These are phyloP conservation scores for Psittacula cyanocephala DNA, from an alignment of 2,113 vertebrate genomes.

Conservation along the genomic window DNA sequence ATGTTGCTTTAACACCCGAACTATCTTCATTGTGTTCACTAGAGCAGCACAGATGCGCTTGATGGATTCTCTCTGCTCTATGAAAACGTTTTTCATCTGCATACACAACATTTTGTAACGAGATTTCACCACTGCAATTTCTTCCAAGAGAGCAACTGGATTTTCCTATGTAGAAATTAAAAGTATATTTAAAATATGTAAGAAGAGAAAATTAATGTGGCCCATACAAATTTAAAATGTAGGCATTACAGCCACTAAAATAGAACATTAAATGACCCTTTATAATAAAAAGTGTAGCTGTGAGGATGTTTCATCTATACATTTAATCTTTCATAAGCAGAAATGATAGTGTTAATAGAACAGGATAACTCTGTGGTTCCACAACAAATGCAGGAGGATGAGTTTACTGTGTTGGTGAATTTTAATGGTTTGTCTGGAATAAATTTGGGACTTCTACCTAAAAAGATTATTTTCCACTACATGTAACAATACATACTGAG, in stretches of 20 bases:
- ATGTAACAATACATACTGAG: background rate
- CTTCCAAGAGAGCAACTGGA: constrained; percentile 80
- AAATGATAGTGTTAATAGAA: background rate
- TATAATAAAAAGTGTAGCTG: background rate
- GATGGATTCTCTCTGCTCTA: constrained; percentile 81
- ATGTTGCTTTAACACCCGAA: constrained; percentile 76
- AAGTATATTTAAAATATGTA: background rate
- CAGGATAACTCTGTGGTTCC: background rate
- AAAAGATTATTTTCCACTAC: background rate
- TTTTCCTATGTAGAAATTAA: constrained; percentile 77
- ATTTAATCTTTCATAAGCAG: background rate
- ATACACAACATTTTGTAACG: constrained; percentile 78
- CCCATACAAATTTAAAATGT: background rate
- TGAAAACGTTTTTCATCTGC: constrained; percentile 74
- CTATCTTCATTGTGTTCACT: constrained; percentile 64
- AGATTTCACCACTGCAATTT: constrained; percentile 79
- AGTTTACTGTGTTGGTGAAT: background rate
- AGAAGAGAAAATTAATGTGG: background rate
- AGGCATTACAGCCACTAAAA: background rate
- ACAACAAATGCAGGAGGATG: background rate
- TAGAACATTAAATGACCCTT: background rate
- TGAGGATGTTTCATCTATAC: background rate
- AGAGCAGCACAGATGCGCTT: constrained; percentile 76
- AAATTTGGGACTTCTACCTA: background rate
- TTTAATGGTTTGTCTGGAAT: background rate